phyloP scores from a whole-genome alignment of 2,888 invertebrate species.

The Hermaeophaga mercurialis region DNA sequence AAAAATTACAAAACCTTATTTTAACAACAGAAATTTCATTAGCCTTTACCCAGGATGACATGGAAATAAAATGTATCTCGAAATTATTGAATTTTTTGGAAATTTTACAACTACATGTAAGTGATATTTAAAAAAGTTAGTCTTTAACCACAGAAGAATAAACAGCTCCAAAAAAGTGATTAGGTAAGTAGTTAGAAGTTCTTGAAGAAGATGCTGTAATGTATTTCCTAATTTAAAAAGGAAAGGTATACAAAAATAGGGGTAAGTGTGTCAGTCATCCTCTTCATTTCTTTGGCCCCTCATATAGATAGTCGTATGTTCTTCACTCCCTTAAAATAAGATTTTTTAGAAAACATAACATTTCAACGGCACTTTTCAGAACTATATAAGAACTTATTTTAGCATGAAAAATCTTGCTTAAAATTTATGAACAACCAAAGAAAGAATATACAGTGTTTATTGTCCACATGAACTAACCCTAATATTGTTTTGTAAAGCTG shows the following conservation, averaged over 20 bases:
- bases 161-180: background rate
- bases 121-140: background rate
- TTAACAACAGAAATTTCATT: conserved; percentile 43
- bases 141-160: background rate
- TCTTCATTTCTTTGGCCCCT: too few species aligned
- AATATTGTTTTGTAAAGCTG: too few species aligned
- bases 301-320: too few species aligned
- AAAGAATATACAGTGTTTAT: too few species aligned
- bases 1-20: conserved; percentile 41
- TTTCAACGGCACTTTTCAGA: too few species aligned
- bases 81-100: conserved; percentile 49
- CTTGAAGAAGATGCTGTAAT: background rate
- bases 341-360: too few species aligned
- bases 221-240: background rate
- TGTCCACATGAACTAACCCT: too few species aligned
- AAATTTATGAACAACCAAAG: too few species aligned
- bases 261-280: background rate
- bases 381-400: too few species aligned
- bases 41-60: conserved; percentile 47
- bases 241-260: background rate
- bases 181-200: background rate
- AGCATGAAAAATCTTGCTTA: too few species aligned
- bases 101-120: conserved; percentile 48
- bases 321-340: too few species aligned
- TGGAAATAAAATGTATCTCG: conserved; percentile 49